Evolutionary conservation across 2,888 invertebrate species (phyloP).

Genomic region (Calameuta pallipes): DNA sequence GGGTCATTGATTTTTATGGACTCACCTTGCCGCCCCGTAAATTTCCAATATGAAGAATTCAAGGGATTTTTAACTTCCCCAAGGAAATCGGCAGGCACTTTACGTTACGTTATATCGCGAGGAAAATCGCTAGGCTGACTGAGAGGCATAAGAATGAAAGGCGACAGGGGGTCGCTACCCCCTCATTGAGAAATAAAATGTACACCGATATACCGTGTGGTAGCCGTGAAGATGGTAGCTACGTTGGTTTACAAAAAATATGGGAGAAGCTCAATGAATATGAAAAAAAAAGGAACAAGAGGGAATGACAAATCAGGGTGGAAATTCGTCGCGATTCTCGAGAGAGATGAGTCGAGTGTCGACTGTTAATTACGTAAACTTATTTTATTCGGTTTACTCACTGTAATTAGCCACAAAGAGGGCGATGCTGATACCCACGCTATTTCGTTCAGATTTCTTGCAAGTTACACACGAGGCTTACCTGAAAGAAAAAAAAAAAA

Average conservation of each 20-base stretch:
- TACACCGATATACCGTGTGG: too few relatives aligned
- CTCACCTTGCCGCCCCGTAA: conserved; percentile 36
- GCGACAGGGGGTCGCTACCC: too few relatives aligned
- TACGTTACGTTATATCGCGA: conserved; percentile 28
- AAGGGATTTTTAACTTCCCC: conserved; percentile 12
- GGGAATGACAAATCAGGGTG: too few relatives aligned
- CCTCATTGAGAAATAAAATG: too few relatives aligned
- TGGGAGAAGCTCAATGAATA: too few relatives aligned
- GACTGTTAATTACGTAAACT: conserved; percentile 57
- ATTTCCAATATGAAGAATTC: not conserved
- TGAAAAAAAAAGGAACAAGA: too few relatives aligned
- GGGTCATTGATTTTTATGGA: conserved; percentile 44
- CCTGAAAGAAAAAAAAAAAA: not conserved
- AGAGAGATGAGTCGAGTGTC: conserved; percentile 29
- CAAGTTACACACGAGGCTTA: conserved; percentile 31
- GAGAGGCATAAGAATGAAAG: too few relatives aligned
- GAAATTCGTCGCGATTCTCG: too few relatives aligned
- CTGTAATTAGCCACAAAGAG: conserved; percentile 37
- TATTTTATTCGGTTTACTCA: conserved; percentile 58
- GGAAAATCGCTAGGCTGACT: conserved; percentile 17
- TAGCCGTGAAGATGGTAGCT: too few relatives aligned
- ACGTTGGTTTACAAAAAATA: too few relatives aligned
- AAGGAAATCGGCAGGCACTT: conserved; percentile 32
- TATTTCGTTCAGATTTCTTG: too few relatives aligned
- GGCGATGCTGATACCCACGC: too few relatives aligned